phyloP scores from a whole-genome alignment of 2,797 vertebrate species.

The Vireo griseus region DNA sequence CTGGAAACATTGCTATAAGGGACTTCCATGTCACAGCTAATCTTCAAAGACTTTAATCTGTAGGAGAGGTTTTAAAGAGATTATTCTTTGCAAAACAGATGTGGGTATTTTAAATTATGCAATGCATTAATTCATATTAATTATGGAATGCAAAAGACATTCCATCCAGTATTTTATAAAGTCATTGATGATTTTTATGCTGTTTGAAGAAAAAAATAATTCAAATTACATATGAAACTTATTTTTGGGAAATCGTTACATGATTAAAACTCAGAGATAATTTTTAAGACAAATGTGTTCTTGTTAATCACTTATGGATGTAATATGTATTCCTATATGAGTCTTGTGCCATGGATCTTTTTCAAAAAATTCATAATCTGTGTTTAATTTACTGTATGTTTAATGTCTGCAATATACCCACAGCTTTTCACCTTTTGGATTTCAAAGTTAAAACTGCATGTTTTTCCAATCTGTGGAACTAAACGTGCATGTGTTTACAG shows the following conservation, averaged over 20 bases:
- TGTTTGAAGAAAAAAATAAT: background rate
- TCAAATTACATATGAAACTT: background rate
- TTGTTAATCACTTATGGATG: background rate
- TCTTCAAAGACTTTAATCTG: constrained; percentile 37
- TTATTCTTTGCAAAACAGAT: constrained; percentile 24
- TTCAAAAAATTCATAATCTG: background rate
- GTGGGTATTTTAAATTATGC: background rate
- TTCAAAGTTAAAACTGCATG: background rate
- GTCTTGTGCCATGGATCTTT: background rate
- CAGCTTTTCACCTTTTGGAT: background rate
- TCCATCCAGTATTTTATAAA: background rate
- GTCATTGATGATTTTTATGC: background rate
- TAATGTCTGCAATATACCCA: background rate
- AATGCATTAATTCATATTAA: background rate
- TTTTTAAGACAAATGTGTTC: background rate
- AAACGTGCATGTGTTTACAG: background rate
- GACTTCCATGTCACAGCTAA: constrained; percentile 7
- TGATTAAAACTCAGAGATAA: background rate
- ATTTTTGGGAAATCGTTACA: background rate
- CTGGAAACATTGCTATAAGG: background rate
- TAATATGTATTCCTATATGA: background rate
- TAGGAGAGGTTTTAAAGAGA: constrained; percentile 7
- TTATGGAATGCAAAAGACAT: background rate
- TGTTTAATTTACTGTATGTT: background rate
- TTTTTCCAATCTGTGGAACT: background rate